A percentile compares a stretch with the other conserved stretches of the same genome.
These are phyloP conservation scores for Lamproptera curius DNA, from an alignment of 2,888 invertebrate genomes.

Conservation along the genomic window DNA sequence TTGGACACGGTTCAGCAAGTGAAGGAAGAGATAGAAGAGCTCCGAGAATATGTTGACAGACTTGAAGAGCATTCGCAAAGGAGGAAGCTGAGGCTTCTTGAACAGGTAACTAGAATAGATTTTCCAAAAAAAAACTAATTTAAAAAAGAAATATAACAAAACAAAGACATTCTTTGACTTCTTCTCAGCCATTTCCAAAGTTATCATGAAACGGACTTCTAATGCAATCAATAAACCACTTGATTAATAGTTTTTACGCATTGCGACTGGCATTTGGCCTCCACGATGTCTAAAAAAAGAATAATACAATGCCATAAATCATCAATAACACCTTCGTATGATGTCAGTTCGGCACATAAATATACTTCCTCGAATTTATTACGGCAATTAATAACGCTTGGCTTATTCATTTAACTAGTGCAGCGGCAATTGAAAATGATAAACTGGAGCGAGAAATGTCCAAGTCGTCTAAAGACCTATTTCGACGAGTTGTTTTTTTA, in stretches of 20 bases:
- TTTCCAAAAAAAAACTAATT: neutral
- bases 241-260: no score
- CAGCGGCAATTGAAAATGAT: neutral
- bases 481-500: neutral
- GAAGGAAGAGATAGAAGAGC: slow-evolving; percentile 95
- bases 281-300: neutral
- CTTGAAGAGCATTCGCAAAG: slow-evolving; percentile 94
- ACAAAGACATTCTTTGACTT: no score
- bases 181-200: no score
- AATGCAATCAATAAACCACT: no score
- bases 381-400: neutral
- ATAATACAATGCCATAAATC: no score
- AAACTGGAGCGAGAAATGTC: neutral
- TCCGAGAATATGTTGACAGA: slow-evolving; percentile 94
- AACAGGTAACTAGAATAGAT: slow-evolving; percentile 82
- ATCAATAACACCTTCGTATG: no score
- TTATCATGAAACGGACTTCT: no score
- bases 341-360: no score
- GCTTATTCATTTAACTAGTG: neutral
- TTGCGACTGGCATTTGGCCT: no score
- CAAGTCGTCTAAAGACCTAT: neutral
- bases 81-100: slow-evolving; percentile 92
- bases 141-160: no score
- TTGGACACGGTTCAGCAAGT: slow-evolving; percentile 96
- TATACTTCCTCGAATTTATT: no score